Conservation (phyloP, 1,140 invertebrate genomes). For the Brachystomella parvula region DNA sequence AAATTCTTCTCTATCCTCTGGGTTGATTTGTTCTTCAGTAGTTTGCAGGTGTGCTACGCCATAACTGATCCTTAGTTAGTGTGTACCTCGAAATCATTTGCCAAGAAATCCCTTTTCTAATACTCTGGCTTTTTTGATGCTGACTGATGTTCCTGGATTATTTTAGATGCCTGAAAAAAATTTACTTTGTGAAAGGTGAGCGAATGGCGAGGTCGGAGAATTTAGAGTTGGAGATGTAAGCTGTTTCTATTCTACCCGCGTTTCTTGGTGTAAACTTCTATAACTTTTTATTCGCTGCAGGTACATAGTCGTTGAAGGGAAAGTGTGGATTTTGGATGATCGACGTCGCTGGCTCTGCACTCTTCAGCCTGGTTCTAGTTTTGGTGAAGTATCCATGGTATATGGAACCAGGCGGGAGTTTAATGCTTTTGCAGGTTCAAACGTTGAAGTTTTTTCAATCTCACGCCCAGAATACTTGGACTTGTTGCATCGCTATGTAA, state of each 20-base stretch:
- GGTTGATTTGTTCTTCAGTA: no score
- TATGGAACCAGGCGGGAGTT: neutral
- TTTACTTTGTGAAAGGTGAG: slow-evolving; percentile 19
- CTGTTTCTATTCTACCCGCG: no score
- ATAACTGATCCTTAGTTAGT: no score
- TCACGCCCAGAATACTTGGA: slow-evolving; percentile 3
- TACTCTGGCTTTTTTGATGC: no score
- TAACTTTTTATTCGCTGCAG: neutral
- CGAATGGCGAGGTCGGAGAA: slow-evolving; percentile 9
- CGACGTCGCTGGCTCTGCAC: slow-evolving; percentile 5
- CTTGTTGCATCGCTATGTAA: slow-evolving; percentile 4
- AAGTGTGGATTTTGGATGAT: slow-evolving; percentile 18
- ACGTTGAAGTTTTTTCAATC: slow-evolving; percentile 15
- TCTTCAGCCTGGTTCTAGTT: slow-evolving; percentile 1
- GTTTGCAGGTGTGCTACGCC: no score
- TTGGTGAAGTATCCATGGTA: slow-evolving; percentile 15
- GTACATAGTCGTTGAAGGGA: slow-evolving; percentile 14
- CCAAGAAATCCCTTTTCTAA: no score
- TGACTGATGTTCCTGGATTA: no score
- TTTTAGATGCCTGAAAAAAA: slow-evolving; percentile 10
- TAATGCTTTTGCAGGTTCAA: slow-evolving; percentile 9
- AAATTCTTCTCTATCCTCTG: no score
- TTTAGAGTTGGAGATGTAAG: slow-evolving; percentile 19
- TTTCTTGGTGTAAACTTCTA: no score
- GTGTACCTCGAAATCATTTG: no score